Conservation (phyloP, 2,888 invertebrate genomes). For the Trissonchulus sp. region DNA sequence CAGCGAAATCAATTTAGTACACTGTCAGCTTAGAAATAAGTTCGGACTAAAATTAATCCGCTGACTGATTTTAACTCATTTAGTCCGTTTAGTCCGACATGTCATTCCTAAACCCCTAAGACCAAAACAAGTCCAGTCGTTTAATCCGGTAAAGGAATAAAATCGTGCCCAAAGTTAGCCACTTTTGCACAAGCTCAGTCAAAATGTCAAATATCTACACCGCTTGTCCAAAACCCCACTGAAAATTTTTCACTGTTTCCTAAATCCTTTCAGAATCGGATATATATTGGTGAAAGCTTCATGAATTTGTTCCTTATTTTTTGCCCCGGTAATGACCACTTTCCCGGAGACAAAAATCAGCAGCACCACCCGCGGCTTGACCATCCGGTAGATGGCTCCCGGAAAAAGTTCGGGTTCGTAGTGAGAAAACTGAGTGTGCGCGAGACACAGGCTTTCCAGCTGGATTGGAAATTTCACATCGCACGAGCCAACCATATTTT, state of each 20-base stretch:
- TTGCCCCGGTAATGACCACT: constrained; percentile 91
- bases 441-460: constrained; percentile 70
- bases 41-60: too few species aligned
- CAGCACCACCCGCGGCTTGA: constrained; percentile 86
- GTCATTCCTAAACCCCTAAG: too few species aligned
- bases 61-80: too few species aligned
- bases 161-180: too few species aligned
- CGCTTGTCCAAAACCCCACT: too few species aligned
- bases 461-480: constrained; percentile 78
- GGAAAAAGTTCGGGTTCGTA: constrained; percentile 98
- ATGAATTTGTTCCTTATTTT: constrained; percentile 79
- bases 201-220: too few species aligned
- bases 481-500: constrained; percentile 79
- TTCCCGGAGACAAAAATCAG: constrained; percentile 99
- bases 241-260: constrained; percentile 71
- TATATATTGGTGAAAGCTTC: constrained; percentile 91
- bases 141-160: too few species aligned
- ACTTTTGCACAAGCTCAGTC: too few species aligned
- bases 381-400: constrained; percentile 95
- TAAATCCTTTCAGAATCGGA: constrained; percentile 85
- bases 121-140: too few species aligned
- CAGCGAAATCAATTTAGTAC: too few species aligned
- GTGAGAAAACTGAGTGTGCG: constrained; percentile 72
- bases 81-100: too few species aligned
- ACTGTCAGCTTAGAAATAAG: too few species aligned